Evolutionary conservation across 2,797 vertebrate genomes (phyloP).

Genomic region (Dendrocincla tyrannina): DNA sequence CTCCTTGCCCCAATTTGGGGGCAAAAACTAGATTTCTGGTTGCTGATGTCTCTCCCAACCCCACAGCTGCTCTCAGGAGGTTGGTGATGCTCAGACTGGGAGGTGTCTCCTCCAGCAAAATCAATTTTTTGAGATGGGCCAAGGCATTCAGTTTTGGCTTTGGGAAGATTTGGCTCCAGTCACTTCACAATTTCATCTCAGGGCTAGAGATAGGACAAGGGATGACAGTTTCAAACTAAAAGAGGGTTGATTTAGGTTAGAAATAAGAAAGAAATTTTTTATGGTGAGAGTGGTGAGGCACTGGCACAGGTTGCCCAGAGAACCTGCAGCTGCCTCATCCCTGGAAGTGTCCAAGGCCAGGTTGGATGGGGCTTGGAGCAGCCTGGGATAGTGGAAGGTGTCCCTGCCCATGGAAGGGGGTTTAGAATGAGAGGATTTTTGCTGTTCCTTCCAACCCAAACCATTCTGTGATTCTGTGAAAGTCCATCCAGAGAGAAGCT

Average conservation of each 20-base stretch:
- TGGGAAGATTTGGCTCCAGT: background rate
- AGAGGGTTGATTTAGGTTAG: background rate
- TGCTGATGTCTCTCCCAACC: background rate
- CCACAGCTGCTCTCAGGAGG: background rate
- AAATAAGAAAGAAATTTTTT: background rate
- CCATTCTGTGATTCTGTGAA: background rate
- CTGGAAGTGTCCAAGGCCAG: background rate
- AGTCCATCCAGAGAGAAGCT: background rate
- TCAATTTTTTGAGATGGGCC: background rate
- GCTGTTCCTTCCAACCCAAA: background rate
- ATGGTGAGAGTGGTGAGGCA: fast-evolving
- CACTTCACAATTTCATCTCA: background rate
- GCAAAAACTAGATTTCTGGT: background rate
- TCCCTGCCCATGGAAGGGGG: fast-evolving
- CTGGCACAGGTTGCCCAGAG: background rate
- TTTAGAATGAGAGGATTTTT: fast-evolving
- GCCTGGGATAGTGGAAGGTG: fast-evolving
- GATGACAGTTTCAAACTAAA: background rate
- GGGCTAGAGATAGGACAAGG: too few species aligned
- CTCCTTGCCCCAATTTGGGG: fast-evolving
- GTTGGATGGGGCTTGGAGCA: fast-evolving
- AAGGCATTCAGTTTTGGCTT: background rate
- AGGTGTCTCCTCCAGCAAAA: background rate
- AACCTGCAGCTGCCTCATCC: background rate
- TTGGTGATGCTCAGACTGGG: background rate